Conservation (phyloP, 2,888 invertebrate species). For the Eupithecia dodoneata region DNA sequence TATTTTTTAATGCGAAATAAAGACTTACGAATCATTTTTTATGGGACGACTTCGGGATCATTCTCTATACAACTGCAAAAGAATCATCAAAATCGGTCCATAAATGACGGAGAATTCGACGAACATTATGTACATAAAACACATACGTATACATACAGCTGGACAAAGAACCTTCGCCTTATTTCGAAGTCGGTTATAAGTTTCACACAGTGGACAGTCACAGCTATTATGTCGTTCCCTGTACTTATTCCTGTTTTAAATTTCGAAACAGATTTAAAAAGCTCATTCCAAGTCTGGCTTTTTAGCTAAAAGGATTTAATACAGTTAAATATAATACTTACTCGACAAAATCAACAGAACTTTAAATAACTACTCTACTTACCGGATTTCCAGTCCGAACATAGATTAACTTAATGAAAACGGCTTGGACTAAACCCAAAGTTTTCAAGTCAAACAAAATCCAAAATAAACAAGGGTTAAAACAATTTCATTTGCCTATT, state of each 20-base stretch:
- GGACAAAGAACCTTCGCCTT: no score
- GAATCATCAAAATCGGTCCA: no score
- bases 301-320: background rate
- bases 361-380: background rate
- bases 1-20: no score
- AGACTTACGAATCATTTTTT: no score
- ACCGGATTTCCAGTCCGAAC: constrained; percentile 9
- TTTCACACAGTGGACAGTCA: no score
- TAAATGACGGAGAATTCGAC: no score
- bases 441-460: constrained; percentile 9
- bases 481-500: constrained; percentile 26
- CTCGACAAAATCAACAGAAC: constrained; percentile 21
- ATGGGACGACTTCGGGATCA: no score
- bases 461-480: constrained; percentile 19
- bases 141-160: no score
- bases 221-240: background rate
- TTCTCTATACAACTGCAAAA: no score
- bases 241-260: background rate
- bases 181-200: no score
- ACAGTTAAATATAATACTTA: background rate
- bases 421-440: background rate
- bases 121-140: no score
- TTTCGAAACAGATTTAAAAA: background rate
- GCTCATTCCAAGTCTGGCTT: background rate
- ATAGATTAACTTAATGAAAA: constrained; percentile 6